Base-by-base conservation (phyloP, 2,113 vertebrate genomes). In the Cebidichthys violaceus region DNA sequence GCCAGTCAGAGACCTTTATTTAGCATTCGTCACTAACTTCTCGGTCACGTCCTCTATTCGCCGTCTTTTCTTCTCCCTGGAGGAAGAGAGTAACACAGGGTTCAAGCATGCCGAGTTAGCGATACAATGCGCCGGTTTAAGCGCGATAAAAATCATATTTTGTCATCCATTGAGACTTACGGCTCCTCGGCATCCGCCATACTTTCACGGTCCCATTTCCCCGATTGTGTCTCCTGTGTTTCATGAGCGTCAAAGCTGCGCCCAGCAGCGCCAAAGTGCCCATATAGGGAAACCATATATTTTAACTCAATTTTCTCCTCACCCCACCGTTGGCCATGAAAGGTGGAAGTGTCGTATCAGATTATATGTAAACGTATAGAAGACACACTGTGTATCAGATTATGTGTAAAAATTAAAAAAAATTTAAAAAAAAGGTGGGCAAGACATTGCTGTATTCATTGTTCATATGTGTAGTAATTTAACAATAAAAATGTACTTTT, bases 51-150 rank as follows among this genome's bases (percentile, higher is more conserved):
- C 98, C 95, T 97, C 97, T 97, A 99, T 96, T 98, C 97, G 96
- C 97, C 97, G 97, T 99, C 97, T 98, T 99, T 99, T 99, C 98
- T 99, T 98, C 97, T 99, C 97, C 97, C 98, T 99, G 96, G 94
- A 97, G 87, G 88, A 93, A 95, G 89, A 97, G 93, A 96, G 95
- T 95, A 94, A 96, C 95, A 95, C 92, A 94, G 94, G 92, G 94
- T 96, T 96, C 91, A 96, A 90, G 22, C 57, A 81, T 39, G 71
- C 41, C 77, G 39, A 1, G 13, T 43, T 47, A 37, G 8, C 24
- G 66, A 35, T 33, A 66, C 10, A 72, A 43, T 1, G 7, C 35
- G 71, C 31, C 57, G 8, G 31, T 66, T 84, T 65, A 43, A 60
- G 31, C 52, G 9, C 29, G 9, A 5, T 47, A 71, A 71, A 71